Evolutionary conservation across 2,888 invertebrate genomes (phyloP).

Genomic region (Tenthredo livida): DNA sequence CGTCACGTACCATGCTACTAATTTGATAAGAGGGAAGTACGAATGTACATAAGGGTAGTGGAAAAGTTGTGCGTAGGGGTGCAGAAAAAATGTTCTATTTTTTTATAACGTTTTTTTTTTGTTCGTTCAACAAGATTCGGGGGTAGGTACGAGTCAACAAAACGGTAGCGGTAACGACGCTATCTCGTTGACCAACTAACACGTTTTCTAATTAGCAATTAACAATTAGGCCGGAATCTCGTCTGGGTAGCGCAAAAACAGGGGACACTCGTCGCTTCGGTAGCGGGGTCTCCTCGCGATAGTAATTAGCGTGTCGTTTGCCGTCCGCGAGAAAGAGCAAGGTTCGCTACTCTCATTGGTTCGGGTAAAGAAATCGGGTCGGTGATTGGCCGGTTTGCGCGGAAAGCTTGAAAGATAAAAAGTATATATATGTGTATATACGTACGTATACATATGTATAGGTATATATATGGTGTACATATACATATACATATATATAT

Average conservation of each 20-base stretch:
- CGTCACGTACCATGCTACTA: background rate
- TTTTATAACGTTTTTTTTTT: background rate
- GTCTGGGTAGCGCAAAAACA: slow-evolving; percentile 54
- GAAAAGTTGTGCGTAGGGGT: background rate
- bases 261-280: slow-evolving; percentile 42
- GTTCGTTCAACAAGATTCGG: slow-evolving; percentile 1
- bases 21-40: background rate
- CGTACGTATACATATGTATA: background rate
- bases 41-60: background rate
- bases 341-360: slow-evolving; percentile 31
- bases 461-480: background rate
- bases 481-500: slow-evolving; percentile 45
- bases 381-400: slow-evolving; percentile 28
- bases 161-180: slow-evolving; percentile 50
- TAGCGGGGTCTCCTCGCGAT: slow-evolving; percentile 9
- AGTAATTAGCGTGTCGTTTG: slow-evolving; percentile 50
- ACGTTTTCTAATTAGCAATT: slow-evolving; percentile 65
- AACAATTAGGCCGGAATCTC: slow-evolving; percentile 63
- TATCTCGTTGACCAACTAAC: slow-evolving; percentile 66
- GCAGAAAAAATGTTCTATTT: background rate
- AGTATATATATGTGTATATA: background rate
- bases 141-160: slow-evolving; percentile 23
- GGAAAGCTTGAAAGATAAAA: slow-evolving; percentile 30
- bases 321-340: slow-evolving; percentile 43
- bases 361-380: slow-evolving; percentile 19